phyloP scores from a whole-genome alignment of 2,888 invertebrate species.

The Leuctra nigra region DNA sequence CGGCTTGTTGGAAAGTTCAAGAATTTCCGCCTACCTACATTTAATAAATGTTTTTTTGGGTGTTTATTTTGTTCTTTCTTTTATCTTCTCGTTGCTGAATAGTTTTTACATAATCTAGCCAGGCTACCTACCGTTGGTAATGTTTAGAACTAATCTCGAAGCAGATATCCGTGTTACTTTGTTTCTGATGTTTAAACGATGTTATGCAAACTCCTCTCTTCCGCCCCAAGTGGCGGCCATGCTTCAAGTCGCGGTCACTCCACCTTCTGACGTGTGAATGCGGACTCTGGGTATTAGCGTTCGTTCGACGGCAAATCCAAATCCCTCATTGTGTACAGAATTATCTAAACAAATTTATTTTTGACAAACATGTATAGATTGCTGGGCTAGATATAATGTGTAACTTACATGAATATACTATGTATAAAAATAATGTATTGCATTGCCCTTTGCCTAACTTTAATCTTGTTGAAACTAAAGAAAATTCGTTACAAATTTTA shows the following conservation, averaged over 20 bases:
- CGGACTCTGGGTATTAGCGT: slow-evolving; percentile 19
- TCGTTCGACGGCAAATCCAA: slow-evolving; percentile 1
- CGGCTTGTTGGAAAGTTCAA: slow-evolving; percentile 25
- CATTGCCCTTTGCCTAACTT: slow-evolving; percentile 26
- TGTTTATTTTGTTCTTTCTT: neutral
- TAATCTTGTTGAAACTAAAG: slow-evolving; percentile 12
- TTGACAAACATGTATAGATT: slow-evolving; percentile 30
- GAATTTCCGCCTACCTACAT: slow-evolving; percentile 19
- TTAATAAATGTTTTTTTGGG: neutral
- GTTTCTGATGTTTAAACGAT: slow-evolving; percentile 14
- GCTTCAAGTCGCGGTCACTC: slow-evolving; percentile 15
- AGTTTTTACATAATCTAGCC: neutral
- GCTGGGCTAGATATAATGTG: slow-evolving; percentile 23
- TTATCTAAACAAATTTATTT: slow-evolving; percentile 29
- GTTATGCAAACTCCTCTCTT: slow-evolving; percentile 2
- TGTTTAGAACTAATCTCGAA: neutral
- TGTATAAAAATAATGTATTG: slow-evolving; percentile 5
- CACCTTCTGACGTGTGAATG: slow-evolving; percentile 11
- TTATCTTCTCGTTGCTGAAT: neutral
- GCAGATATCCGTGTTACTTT: neutral
- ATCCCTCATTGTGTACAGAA: slow-evolving; percentile 28
- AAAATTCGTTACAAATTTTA: slow-evolving; percentile 2
- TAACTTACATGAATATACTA: slow-evolving; percentile 19
- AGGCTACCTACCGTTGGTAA: neutral
- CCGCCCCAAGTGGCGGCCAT: too few species aligned